These are phyloP conservation scores for Glyptemys insculpta DNA, from an alignment of 2,797 vertebrate genomes.

Conservation along the genomic window DNA sequence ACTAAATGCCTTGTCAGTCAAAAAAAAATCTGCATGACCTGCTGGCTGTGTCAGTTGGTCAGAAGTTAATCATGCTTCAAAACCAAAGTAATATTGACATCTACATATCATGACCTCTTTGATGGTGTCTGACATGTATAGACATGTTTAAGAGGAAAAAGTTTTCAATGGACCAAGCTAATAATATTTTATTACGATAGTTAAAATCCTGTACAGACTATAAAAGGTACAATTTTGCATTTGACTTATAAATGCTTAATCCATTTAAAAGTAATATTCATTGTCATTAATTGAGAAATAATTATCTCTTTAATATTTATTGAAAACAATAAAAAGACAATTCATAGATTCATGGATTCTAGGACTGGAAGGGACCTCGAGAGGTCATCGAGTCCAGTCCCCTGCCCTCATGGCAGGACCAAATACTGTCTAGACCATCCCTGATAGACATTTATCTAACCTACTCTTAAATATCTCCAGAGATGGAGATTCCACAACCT, in stretches of 20 bases:
- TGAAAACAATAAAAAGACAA: constrained; percentile 44
- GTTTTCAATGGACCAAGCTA: not conserved
- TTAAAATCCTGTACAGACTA: not conserved
- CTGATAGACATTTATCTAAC: no score
- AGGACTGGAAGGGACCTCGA: no score
- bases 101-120: not conserved
- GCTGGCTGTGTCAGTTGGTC: not conserved
- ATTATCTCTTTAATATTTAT: constrained; percentile 48
- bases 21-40: not conserved
- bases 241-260: constrained; percentile 16
- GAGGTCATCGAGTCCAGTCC: no score
- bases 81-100: not conserved
- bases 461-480: no score
- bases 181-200: not conserved
- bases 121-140: not conserved
- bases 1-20: not conserved
- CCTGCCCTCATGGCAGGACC: no score
- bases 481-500: no score
- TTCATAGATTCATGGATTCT: no score
- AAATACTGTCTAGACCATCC: no score
- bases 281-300: not conserved
- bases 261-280: not conserved
- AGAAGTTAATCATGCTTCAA: not conserved
- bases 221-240: constrained; percentile 6
- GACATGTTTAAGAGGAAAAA: not conserved